Evolutionary conservation across 2,888 invertebrate genomes (phyloP), one percentile per base, ranked within the genome.

Genomic region (Cataglyphis rosenhaueri): DNA sequence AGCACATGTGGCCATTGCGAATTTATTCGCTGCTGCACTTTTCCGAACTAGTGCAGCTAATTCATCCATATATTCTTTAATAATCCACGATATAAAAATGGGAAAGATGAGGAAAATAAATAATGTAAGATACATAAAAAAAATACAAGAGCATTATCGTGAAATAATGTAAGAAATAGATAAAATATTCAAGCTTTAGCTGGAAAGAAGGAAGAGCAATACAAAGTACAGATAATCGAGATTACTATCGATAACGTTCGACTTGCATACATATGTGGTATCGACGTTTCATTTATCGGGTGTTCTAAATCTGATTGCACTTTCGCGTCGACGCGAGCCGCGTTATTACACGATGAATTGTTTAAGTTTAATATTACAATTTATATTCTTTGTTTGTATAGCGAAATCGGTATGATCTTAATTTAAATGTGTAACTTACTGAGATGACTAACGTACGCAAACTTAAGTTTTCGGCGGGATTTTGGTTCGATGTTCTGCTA

Each of bases 401-500:
- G 4, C 0, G 2, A 29, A 41, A 5, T 10, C 9, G 38, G 38
- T 15, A 35, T 9, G 9, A 25, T 44, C 3, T 35, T 41, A n/a
- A 21, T 59, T 61, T 48, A 79, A 82, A 83, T 52, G 68, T 25
- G 32, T 74, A 75, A 87, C 38, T 5, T 70, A 32, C 32, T 75
- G 79, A 84, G 71, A 91, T 93, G 93, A 88, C 86, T 85, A 84
- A 85, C 81, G 44, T 85, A 84, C 90, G 91, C 62, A 85, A 88
- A 65, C 84, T 88, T 15, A 82, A 86, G 70, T 84, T 92, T 66
- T 86, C 88, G 25, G 85, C 84, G 65, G 87, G 87, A 81, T 85
- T 91, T 84, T 91, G 89, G 88, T 92, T 92, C 75, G 94, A 94
- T 81, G 85, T 93, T 86, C 86, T 93, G 44, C 89, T 94, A 76